phyloP scores from a whole-genome alignment of 92 coral and sea anemone species.

The Parazoanthus darwini region DNA sequence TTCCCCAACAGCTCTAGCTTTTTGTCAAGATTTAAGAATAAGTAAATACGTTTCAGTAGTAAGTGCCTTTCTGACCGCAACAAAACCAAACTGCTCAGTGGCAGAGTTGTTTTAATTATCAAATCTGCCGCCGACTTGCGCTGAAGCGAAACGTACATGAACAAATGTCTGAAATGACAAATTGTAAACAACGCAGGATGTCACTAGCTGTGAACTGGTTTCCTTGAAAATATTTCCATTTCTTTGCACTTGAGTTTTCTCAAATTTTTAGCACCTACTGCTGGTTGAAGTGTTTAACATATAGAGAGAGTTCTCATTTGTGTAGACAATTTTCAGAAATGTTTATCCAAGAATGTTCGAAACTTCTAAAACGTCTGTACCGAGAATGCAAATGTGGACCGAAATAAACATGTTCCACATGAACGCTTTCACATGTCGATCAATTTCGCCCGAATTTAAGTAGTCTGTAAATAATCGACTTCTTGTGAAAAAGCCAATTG shows the following conservation, averaged over 20 bases:
- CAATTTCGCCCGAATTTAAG: background rate
- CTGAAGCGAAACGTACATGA: slow-evolving; percentile 26
- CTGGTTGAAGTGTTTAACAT: background rate
- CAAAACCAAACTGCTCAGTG: background rate
- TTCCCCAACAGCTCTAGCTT: background rate
- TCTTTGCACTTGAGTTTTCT: background rate
- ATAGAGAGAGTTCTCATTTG: background rate
- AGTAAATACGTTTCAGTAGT: background rate
- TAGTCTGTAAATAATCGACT: background rate
- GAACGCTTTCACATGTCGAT: background rate
- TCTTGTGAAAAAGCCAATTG: background rate
- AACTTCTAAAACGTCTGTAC: too few species aligned
- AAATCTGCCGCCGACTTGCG: slow-evolving; percentile 8
- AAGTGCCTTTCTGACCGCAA: background rate
- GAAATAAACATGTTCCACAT: background rate
- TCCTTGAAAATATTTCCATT: background rate
- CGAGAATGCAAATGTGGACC: background rate
- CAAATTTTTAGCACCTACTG: background rate
- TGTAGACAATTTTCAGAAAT: background rate
- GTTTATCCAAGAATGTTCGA: background rate
- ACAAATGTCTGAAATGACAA: background rate
- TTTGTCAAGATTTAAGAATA: background rate
- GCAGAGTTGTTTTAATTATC: background rate
- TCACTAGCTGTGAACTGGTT: background rate
- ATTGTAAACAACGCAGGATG: background rate